These are phyloP conservation scores for Eleginops maclovinus DNA, from an alignment of 2,113 vertebrate genomes.

Conservation along the genomic window DNA sequence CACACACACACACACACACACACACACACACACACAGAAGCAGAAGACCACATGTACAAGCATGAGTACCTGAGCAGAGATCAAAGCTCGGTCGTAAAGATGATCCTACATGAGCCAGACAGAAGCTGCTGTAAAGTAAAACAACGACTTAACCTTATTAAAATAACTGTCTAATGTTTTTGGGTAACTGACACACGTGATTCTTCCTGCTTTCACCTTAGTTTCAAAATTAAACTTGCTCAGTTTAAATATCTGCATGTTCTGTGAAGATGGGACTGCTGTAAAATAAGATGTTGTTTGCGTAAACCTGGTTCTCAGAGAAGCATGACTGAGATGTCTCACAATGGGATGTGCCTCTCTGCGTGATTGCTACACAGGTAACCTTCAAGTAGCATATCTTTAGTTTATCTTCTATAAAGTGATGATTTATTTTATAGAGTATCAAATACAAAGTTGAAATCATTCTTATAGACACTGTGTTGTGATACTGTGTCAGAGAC, in stretches of 20 bases:
- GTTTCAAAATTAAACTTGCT: neutral
- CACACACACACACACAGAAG: conserved; percentile 6
- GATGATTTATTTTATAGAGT: neutral
- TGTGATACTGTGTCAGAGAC: no score
- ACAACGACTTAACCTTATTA: conserved; percentile 1
- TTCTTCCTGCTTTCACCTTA: neutral
- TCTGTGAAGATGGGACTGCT: neutral
- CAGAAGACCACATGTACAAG: neutral
- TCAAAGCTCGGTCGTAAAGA: conserved; percentile 10
- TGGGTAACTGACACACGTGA: neutral
- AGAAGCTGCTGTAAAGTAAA: neutral
- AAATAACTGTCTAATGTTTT: neutral
- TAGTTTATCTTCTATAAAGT: neutral
- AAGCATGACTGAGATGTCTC: no score
- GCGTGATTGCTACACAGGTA: neutral
- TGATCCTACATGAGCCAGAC: conserved; percentile 17
- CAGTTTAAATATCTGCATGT: neutral
- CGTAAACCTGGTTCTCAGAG: no score
- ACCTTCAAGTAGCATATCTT: neutral
- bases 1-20: conserved; percentile 1
- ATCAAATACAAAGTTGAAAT: neutral
- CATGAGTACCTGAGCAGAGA: neutral
- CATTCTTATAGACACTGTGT: neutral
- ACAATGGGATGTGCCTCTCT: no score
- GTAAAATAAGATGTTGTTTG: neutral